These are phyloP conservation scores for Paramormyrops kingsleyae DNA, from an alignment of 2,113 vertebrate species.

Conservation along the genomic window DNA sequence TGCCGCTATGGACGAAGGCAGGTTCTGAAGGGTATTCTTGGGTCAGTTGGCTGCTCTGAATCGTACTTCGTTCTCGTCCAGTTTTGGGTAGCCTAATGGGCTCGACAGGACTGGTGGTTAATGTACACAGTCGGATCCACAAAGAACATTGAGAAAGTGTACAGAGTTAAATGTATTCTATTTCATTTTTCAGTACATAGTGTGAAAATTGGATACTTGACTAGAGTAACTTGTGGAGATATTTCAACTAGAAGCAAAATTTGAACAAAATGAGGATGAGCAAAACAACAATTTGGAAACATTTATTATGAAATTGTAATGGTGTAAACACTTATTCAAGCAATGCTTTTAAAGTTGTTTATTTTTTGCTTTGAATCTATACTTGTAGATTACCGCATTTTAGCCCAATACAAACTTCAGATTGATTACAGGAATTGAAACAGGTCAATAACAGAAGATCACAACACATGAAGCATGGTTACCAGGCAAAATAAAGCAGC, in stretches of 20 bases:
- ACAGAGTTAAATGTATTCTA: background rate
- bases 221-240: background rate
- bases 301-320: constrained; percentile 75
- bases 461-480: constrained; percentile 72
- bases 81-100: background rate
- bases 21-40: background rate
- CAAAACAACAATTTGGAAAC: constrained; percentile 58
- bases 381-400: constrained; percentile 46
- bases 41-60: background rate
- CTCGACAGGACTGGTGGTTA: background rate
- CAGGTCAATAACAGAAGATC: constrained; percentile 62
- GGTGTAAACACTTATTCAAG: constrained; percentile 61
- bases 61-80: background rate
- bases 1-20: background rate
- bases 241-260: background rate
- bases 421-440: constrained; percentile 50
- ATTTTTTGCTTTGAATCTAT: constrained; percentile 33
- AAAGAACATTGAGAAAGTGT: background rate
- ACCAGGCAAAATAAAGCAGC: constrained; percentile 70
- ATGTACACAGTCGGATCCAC: background rate
- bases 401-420: constrained; percentile 54
- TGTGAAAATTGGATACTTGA: background rate
- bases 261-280: constrained; percentile 45
- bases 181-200: background rate
- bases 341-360: constrained; percentile 55